Percentiles rank a stretch among this genome's conserved stretches.
phyloP scores from a whole-genome alignment of 2,888 invertebrate species.

The Stenotaenia linearis region DNA sequence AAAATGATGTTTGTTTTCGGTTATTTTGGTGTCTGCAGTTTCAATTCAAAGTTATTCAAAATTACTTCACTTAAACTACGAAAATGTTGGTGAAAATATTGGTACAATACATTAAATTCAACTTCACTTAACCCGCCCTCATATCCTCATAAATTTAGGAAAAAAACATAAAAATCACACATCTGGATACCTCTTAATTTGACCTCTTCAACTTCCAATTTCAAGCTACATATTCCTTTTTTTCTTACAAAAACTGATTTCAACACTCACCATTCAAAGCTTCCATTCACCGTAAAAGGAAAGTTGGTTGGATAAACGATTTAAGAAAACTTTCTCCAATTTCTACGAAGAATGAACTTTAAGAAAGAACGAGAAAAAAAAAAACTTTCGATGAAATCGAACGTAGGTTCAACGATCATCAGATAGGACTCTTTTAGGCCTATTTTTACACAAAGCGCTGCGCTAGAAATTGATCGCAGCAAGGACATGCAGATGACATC shows the following conservation, averaged over 20 bases:
- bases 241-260: not conserved
- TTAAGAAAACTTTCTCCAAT: not conserved
- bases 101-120: not conserved
- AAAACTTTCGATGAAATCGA: not conserved
- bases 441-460: not conserved
- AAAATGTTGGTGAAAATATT: no score
- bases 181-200: no score
- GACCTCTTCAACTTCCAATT: no score
- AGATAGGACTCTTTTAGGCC: slow-evolving; percentile 21
- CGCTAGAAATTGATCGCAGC: not conserved
- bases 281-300: not conserved
- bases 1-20: no score
- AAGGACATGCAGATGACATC: slow-evolving; percentile 24
- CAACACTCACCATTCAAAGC: not conserved
- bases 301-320: slow-evolving; percentile 23
- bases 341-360: not conserved
- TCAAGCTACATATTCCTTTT: not conserved
- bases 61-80: no score
- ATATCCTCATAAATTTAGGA: no score
- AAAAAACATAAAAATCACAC: no score
- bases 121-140: no score
- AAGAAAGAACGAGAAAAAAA: not conserved
- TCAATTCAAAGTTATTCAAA: no score
- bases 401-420: slow-evolving; percentile 14
- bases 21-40: no score